phyloP scores from a whole-genome alignment of 2,888 invertebrate species.

The Drosophila austrosaltans region DNA sequence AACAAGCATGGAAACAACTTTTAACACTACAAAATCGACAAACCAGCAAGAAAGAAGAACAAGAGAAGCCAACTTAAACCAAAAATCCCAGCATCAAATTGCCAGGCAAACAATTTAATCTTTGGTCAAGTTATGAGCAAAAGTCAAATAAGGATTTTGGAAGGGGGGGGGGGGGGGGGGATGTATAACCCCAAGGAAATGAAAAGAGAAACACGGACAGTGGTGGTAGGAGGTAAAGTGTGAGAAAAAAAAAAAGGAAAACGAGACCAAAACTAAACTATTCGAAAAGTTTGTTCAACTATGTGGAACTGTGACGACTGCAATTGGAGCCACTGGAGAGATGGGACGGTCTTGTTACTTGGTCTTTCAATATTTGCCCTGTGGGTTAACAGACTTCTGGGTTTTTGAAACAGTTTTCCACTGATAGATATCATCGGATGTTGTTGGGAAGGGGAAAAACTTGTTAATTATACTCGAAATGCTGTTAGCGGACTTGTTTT shows the following conservation, averaged over 20 bases:
- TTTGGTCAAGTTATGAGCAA: constrained; percentile 56
- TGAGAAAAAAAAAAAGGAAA: constrained; percentile 31
- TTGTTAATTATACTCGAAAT: constrained; percentile 71
- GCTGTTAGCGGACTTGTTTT: constrained; percentile 56
- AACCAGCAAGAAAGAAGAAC: constrained; percentile 42
- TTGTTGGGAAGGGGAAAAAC: constrained; percentile 47
- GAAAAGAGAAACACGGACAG: background rate
- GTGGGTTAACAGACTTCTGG: constrained; percentile 44
- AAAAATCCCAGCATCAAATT: constrained; percentile 45
- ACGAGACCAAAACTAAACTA: constrained; percentile 19
- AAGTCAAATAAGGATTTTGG: background rate
- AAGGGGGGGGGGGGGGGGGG: too few relatives aligned
- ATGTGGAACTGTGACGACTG: constrained; percentile 40
- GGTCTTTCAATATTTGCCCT: constrained; percentile 58
- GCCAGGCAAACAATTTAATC: constrained; percentile 58
- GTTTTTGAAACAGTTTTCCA: constrained; percentile 52
- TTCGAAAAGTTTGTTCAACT: constrained; percentile 3
- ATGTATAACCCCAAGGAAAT: too few relatives aligned
- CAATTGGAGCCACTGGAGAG: constrained; percentile 61
- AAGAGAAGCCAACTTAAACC: constrained; percentile 25
- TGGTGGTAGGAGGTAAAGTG: constrained; percentile 41
- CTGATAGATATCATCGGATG: background rate
- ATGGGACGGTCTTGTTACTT: background rate
- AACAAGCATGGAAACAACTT: constrained; percentile 27
- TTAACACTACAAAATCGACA: constrained; percentile 17